A percentile compares a stretch with the other conserved stretches of the same genome.
Conservation (phyloP, 53 echinoderm and acorn worm genomes). For the Patiria pectinifera region DNA sequence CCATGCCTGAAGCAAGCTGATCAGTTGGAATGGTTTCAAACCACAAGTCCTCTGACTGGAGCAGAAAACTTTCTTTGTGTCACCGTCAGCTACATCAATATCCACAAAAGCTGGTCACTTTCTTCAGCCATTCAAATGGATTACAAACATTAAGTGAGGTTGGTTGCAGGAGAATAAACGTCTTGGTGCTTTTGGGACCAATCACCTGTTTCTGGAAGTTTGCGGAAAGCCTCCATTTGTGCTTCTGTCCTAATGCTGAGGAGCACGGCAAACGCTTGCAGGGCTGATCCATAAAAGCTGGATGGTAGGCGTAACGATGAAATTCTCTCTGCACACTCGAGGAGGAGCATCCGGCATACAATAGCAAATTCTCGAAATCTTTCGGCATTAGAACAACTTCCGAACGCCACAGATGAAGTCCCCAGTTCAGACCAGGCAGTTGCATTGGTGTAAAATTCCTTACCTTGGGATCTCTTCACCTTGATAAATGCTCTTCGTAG, state of each 20-base stretch:
- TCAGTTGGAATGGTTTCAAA: constrained; percentile 40
- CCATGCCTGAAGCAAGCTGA: constrained; percentile 39
- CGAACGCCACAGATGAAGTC: not conserved
- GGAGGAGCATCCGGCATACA: no score
- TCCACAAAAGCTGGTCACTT: no score
- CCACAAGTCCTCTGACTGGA: no score
- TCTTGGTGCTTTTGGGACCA: not conserved
- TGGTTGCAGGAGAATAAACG: constrained; percentile 1
- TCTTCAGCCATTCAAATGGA: not conserved
- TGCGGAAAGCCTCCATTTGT: no score
- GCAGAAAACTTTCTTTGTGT: no score
- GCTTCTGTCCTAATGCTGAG: not conserved
- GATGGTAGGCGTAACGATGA: constrained; percentile 50
- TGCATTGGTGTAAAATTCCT: constrained; percentile 35
- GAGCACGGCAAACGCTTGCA: not conserved
- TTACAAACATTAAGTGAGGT: constrained; percentile 35
- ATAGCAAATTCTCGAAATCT: no score
- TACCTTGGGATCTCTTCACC: not conserved
- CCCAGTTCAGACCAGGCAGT: constrained; percentile 65
- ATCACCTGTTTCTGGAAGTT: no score
- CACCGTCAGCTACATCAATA: no score
- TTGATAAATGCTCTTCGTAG: not conserved
- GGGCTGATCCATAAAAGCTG: constrained; percentile 66
- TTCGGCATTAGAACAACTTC: no score
- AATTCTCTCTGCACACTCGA: no score